phyloP scores from a whole-genome alignment of 2,113 vertebrate species.

The Phocoena sinus region DNA sequence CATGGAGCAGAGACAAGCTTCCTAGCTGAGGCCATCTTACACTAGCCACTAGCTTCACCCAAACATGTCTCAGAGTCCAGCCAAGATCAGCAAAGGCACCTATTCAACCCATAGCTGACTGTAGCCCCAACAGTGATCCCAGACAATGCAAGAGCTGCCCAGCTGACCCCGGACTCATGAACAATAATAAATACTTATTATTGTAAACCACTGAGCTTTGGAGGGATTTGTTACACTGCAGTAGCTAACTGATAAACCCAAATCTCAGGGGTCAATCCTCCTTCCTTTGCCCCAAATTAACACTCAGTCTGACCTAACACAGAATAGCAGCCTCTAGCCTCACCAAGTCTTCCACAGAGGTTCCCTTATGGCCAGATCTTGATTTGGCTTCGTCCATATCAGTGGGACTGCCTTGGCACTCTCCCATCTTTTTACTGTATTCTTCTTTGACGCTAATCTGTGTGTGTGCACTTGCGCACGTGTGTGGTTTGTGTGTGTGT shows the following conservation, averaged over 20 bases:
- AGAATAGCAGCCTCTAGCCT: not conserved
- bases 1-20: not conserved
- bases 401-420: not conserved
- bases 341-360: not conserved
- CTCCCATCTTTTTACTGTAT: not conserved
- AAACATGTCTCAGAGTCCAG: not conserved
- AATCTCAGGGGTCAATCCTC: not conserved
- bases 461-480: not conserved
- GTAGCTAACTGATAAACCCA: not conserved
- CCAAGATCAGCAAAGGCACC: not conserved
- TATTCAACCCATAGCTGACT: not conserved
- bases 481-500: too few species aligned
- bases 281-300: not conserved
- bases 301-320: not conserved
- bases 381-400: not conserved
- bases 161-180: not conserved
- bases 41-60: not conserved
- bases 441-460: not conserved
- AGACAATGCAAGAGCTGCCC: not conserved
- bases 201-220: too few species aligned
- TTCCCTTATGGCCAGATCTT: not conserved
- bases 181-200: not conserved
- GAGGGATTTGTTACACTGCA: too few species aligned
- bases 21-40: not conserved
- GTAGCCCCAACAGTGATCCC: not conserved